These are phyloP conservation scores for Loriculus beryllinus DNA, from an alignment of 2,797 vertebrate genomes.

Conservation along the genomic window DNA sequence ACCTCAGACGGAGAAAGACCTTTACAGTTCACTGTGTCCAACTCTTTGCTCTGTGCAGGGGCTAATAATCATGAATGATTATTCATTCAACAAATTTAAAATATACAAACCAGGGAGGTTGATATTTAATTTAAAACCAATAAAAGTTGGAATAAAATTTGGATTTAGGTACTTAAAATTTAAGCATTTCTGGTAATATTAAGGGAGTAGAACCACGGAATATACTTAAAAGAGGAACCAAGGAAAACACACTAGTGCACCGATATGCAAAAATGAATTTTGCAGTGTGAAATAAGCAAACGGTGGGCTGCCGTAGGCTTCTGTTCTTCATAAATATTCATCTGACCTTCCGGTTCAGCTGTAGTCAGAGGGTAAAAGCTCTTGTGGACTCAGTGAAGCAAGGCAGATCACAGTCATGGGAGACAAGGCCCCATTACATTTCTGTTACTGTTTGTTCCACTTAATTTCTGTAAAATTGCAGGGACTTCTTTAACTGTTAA, in stretches of 20 bases:
- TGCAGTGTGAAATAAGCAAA: neutral
- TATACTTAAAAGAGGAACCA: neutral
- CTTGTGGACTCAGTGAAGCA: neutral
- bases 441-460: neutral
- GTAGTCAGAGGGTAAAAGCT: neutral
- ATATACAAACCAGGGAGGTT: neutral
- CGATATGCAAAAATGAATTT: neutral
- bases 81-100: neutral
- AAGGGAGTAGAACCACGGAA: neutral
- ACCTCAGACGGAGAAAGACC: neutral
- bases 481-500: neutral
- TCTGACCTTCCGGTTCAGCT: neutral
- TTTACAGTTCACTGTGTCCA: neutral
- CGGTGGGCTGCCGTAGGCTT: neutral
- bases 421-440: neutral
- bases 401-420: neutral
- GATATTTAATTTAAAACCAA: neutral
- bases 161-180: neutral
- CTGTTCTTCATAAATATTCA: slow-evolving; percentile 23
- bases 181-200: neutral
- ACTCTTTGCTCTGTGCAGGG: neutral
- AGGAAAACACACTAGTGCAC: neutral
- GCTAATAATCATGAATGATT: neutral
- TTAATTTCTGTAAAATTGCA: neutral
- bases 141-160: neutral